Evolutionary conservation across 2,797 vertebrate species (phyloP), one percentile per base, ranked within the genome.

Genomic region (Channa striata): DNA sequence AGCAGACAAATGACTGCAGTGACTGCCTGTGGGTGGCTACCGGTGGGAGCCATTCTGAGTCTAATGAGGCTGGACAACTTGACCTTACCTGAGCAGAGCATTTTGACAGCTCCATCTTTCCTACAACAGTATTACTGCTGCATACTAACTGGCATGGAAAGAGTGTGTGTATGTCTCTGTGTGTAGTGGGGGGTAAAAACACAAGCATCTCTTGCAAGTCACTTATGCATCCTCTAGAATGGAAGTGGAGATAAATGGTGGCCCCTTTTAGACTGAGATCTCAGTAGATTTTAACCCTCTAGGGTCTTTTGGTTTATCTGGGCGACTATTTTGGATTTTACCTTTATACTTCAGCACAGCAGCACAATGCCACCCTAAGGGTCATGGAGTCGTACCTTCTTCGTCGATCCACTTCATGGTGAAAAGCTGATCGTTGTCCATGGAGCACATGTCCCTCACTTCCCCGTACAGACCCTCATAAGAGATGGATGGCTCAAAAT

Each of bases 391-490:
- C 57, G 0, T 85, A 99, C 98, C 98, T 96, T 99, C 98, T 78
- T 99, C 98, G 40, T 99, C 98, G 58, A 99, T 99, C 98, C 98
- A 99, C 77, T 99, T 99, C 98, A 99, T 99, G 85, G 98, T 99
- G 90, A 99, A 99, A 70, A 97, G 96, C 80, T 98, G 97, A 74
- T 99, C 98, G 0, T 95, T 98, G 92, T 99, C 97, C 92, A 99
- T 97, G 63, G 96, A 95, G 89, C 98, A 99, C 98, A 99, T 99
- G 84, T 99, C 98, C 80, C 92, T 94, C 72, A 99, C 97, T 80
- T 99, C 97, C 84, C 30, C 95, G 81, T 96, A 96, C 64, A 99
- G 93, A 9, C 94, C 95, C 87, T 99, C 97, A 1, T 95, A 99
- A 1, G 96, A 98, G 85, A 99, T 99, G 80, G 96, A 96, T 44